These are phyloP conservation scores for Coenonympha arcania DNA, from an alignment of 2,888 invertebrate genomes.

Conservation along the genomic window DNA sequence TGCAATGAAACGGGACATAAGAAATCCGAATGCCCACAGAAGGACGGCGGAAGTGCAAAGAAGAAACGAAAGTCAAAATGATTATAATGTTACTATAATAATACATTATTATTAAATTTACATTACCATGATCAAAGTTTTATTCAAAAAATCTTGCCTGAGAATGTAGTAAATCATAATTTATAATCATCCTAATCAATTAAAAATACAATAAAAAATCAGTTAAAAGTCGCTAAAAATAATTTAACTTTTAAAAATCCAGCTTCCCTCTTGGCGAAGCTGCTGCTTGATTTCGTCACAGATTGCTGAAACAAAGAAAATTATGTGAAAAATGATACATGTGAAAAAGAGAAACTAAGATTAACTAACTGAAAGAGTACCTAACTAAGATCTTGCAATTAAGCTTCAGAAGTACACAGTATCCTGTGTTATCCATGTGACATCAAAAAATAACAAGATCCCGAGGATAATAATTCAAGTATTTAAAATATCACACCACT, in stretches of 20 bases:
- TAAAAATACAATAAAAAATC: not conserved
- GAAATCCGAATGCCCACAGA: constrained; percentile 66
- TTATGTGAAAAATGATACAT: not conserved
- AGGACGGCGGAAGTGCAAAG: constrained; percentile 15
- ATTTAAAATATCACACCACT: too few relatives aligned
- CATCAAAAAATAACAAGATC: too few relatives aligned
- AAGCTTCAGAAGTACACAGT: too few relatives aligned
- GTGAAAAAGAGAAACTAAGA: not conserved
- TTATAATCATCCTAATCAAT: not conserved
- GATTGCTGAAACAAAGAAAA: constrained; percentile 2
- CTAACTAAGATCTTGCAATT: too few relatives aligned
- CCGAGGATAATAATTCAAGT: too few relatives aligned
- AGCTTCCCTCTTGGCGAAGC: not conserved
- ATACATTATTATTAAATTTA: constrained; percentile 1
- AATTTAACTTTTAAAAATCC: not conserved
- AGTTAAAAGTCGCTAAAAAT: not conserved
- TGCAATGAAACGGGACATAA: constrained; percentile 75
- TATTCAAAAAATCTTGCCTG: constrained; percentile 2
- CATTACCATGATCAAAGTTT: constrained; percentile 5
- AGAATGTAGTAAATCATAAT: not conserved
- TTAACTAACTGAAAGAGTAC: too few relatives aligned
- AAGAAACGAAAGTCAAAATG: constrained; percentile 17
- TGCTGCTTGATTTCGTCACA: not conserved
- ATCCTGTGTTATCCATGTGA: too few relatives aligned
- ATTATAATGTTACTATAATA: constrained; percentile 7